A percentile compares a stretch with the other conserved stretches of the same genome.
phyloP scores from a whole-genome alignment of 37 sponge, comb jelly and placozoan genomes.

The Axinella damicornis region DNA sequence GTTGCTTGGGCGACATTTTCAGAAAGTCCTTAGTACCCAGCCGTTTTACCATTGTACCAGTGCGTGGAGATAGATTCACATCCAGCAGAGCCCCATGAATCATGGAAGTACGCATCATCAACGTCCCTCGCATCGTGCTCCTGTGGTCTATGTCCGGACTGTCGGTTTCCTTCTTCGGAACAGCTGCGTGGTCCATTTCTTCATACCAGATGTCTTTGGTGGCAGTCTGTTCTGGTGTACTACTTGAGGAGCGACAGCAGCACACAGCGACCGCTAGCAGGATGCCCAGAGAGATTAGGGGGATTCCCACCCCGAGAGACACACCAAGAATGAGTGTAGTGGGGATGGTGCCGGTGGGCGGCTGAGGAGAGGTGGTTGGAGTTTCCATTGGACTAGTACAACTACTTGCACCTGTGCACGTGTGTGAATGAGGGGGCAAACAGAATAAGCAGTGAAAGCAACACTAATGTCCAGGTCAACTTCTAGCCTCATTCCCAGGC shows the following conservation, averaged over 20 bases:
- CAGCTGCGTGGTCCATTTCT: neutral
- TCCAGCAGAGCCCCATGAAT: constrained; percentile 23
- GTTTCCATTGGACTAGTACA: neutral
- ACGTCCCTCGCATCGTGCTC: neutral
- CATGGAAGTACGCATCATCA: constrained; percentile 8
- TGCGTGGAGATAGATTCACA: constrained; percentile 18
- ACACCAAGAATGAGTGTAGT: neutral
- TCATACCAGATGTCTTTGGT: neutral
- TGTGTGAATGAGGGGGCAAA: neutral
- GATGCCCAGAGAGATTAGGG: neutral
- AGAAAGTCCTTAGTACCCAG: constrained; percentile 6
- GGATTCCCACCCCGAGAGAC: neutral
- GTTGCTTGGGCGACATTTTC: constrained; percentile 42
- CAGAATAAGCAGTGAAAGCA: no score
- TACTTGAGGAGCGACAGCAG: constrained; percentile 8
- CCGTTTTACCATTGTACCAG: constrained; percentile 6
- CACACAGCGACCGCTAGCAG: neutral
- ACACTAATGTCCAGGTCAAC: no score
- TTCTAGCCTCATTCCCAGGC: no score
- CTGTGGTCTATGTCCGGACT: neutral
- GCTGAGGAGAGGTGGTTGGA: neutral
- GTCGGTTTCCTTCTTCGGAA: neutral
- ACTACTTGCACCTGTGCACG: neutral
- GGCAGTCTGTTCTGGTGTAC: no score
- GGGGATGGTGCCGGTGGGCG: no score